phyloP scores from a whole-genome alignment of 2,113 vertebrate genomes.

The Steatornis caripensis region DNA sequence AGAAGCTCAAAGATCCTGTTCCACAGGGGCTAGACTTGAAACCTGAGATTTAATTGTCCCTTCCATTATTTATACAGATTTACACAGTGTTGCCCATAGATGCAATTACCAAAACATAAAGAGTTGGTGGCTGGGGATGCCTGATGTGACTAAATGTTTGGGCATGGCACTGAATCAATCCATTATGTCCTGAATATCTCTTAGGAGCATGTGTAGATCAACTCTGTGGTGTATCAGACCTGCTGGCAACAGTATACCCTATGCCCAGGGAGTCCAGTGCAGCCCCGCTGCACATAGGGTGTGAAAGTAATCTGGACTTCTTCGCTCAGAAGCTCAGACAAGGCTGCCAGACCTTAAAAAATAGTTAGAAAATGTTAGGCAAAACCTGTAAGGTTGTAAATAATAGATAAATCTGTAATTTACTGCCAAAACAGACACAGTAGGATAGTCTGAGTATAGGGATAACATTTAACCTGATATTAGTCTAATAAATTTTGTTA shows the following conservation, averaged over 20 bases:
- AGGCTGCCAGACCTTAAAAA: not conserved
- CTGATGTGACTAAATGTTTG: not conserved
- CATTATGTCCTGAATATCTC: not conserved
- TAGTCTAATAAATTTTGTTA: not conserved
- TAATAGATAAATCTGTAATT: not conserved
- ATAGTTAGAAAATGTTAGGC: not conserved
- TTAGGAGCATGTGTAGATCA: not conserved
- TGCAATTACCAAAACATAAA: not conserved
- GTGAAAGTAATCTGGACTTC: not conserved
- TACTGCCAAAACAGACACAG: not conserved
- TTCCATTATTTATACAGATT: not conserved
- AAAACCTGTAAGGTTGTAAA: not conserved
- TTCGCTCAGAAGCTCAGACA: not conserved
- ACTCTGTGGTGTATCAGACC: not conserved
- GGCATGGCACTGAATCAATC: not conserved
- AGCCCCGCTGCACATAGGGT: fast-evolving
- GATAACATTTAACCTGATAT: not conserved
- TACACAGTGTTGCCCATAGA: not conserved
- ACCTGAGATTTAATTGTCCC: not conserved
- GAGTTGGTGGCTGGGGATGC: not conserved
- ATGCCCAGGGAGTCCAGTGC: not conserved
- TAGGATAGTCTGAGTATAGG: not conserved
- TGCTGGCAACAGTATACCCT: not conserved
- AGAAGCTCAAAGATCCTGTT: not conserved
- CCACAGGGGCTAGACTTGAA: not conserved